Percentiles rank a stretch among this genome's conserved stretches.
Conservation (phyloP, 64 coral and sea anemone species). For the Catalaphyllia jardinei region DNA sequence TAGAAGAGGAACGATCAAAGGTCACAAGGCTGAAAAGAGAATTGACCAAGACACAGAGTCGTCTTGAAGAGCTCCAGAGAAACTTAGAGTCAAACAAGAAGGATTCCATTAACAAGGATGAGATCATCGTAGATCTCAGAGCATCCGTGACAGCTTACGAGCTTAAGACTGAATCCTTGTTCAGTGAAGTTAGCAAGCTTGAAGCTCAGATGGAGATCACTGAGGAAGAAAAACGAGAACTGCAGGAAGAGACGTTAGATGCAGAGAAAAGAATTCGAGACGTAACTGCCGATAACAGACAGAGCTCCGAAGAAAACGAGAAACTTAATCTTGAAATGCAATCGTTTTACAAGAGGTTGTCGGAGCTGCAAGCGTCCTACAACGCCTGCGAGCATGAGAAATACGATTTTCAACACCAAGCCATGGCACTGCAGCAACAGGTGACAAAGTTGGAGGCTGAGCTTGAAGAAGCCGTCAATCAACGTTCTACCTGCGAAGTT, state of each 20-base stretch:
- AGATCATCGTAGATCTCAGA: constrained; percentile 37
- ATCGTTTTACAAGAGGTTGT: constrained; percentile 72
- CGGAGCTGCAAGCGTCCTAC: constrained; percentile 80
- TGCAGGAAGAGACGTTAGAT: constrained; percentile 58
- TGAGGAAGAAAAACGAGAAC: constrained; percentile 59
- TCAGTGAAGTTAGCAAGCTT: constrained; percentile 58
- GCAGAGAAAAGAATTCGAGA: constrained; percentile 64
- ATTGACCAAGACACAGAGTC: constrained; percentile 38
- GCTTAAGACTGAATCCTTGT: constrained; percentile 15
- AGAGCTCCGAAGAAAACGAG: constrained; percentile 66
- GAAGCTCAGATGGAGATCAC: constrained; percentile 64
- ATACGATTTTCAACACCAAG: constrained; percentile 60
- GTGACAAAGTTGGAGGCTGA: constrained; percentile 45
- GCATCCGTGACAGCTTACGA: constrained; percentile 40
- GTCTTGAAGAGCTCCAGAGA: constrained; percentile 61
- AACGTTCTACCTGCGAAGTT: not conserved
- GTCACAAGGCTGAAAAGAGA: constrained; percentile 66
- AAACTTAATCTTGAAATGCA: constrained; percentile 69
- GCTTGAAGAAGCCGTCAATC: constrained; percentile 58
- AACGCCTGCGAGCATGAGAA: constrained; percentile 75
- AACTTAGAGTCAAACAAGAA: constrained; percentile 53
- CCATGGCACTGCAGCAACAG: constrained; percentile 75
- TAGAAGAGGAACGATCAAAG: constrained; percentile 75
- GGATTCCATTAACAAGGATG: constrained; percentile 59
- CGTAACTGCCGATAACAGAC: constrained; percentile 36